Conservation (phyloP, 2,888 invertebrate species). For the Melieria crassipennis region DNA sequence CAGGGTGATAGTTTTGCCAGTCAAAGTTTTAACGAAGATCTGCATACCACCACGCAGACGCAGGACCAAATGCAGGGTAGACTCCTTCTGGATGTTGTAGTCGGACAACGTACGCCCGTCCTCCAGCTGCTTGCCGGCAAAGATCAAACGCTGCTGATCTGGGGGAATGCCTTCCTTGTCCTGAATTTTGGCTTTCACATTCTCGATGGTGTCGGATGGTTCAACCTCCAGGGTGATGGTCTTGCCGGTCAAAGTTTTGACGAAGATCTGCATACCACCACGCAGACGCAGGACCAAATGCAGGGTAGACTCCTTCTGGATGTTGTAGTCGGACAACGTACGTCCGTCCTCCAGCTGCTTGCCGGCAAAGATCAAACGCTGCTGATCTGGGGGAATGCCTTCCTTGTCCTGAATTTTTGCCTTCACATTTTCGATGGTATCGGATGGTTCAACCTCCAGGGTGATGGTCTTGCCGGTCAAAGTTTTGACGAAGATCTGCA, state of each 20-base stretch:
- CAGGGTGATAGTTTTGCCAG: slow-evolving; percentile 46
- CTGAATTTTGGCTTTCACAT: slow-evolving; percentile 45
- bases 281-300: slow-evolving; percentile 46
- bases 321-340: slow-evolving; percentile 45
- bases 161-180: slow-evolving; percentile 48
- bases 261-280: slow-evolving; percentile 48
- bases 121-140: slow-evolving; percentile 46
- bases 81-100: slow-evolving; percentile 47
- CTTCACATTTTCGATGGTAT: slow-evolving; percentile 46
- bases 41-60: slow-evolving; percentile 47
- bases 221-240: slow-evolving; percentile 46
- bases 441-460: slow-evolving; percentile 42
- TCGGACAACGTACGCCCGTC: slow-evolving; percentile 46
- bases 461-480: slow-evolving; percentile 45
- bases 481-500: slow-evolving; percentile 45
- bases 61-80: slow-evolving; percentile 44
- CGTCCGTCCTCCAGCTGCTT: slow-evolving; percentile 46
- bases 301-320: slow-evolving; percentile 44
- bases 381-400: slow-evolving; percentile 47
- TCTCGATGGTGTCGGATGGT: slow-evolving; percentile 45
- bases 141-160: slow-evolving; percentile 47
- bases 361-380: slow-evolving; percentile 46
- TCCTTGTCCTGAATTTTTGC: slow-evolving; percentile 48
- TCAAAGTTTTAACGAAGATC: slow-evolving; percentile 44
- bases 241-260: slow-evolving; percentile 45